Evolutionary conservation across 2,888 invertebrate genomes (phyloP).

Genomic region (Neuroscelio doddi): DNA sequence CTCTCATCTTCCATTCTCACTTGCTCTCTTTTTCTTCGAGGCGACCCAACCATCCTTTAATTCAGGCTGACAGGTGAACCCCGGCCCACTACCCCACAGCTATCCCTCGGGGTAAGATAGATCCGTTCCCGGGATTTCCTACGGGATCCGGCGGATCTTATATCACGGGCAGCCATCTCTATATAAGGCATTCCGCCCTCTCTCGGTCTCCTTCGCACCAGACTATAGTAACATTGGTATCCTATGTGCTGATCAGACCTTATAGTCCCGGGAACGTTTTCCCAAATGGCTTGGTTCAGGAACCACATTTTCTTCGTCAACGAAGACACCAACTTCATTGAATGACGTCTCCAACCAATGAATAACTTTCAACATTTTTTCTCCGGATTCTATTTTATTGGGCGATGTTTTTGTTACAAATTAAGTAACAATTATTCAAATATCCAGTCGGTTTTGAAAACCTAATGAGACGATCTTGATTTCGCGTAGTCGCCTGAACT

Average conservation of each 20-base stretch:
- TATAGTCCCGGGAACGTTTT: constrained; percentile 45
- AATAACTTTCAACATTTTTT: background rate
- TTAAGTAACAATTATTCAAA: too few species aligned
- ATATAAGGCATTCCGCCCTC: constrained; percentile 64
- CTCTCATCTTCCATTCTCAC: constrained; percentile 45
- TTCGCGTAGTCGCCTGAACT: constrained; percentile 25
- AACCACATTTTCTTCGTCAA: constrained; percentile 16
- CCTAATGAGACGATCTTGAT: constrained; percentile 37
- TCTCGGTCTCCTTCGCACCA: constrained; percentile 34
- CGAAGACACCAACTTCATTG: background rate
- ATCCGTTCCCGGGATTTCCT: constrained; percentile 72
- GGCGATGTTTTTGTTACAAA: background rate
- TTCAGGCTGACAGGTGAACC: constrained; percentile 75
- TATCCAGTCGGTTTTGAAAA: constrained; percentile 8
- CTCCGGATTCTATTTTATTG: background rate
- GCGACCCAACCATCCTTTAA: constrained; percentile 74
- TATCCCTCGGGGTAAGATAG: constrained; percentile 72
- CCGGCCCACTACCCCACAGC: constrained; percentile 59
- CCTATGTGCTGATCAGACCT: constrained; percentile 51
- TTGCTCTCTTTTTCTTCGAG: constrained; percentile 49
- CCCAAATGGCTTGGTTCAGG: constrained; percentile 35
- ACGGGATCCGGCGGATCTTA: constrained; percentile 71
- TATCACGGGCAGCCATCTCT: constrained; percentile 71
- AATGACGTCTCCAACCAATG: background rate
- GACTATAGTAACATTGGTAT: constrained; percentile 32